These are phyloP conservation scores for Meiosimyza decipiens DNA, from an alignment of 2,888 invertebrate genomes.

Conservation along the genomic window DNA sequence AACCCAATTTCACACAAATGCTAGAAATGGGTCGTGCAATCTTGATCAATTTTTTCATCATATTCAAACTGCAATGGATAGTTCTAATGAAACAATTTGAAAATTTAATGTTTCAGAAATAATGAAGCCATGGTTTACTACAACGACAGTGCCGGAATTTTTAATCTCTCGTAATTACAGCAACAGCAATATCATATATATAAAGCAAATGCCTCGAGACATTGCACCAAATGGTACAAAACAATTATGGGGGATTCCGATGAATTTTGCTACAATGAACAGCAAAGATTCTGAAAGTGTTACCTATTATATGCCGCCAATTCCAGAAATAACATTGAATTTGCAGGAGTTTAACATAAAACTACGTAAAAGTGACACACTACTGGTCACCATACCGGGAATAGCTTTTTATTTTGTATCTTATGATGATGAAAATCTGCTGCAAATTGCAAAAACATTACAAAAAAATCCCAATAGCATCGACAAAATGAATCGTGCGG, in stretches of 20 bases:
- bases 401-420: conserved; percentile 73
- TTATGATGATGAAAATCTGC: conserved; percentile 77
- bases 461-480: conserved; percentile 74
- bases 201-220: conserved; percentile 69
- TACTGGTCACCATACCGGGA: conserved; percentile 63
- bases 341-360: conserved; percentile 20
- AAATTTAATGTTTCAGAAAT: conserved; percentile 64
- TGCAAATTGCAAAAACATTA: conserved; percentile 72
- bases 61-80: too few species aligned
- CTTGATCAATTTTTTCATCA: too few species aligned
- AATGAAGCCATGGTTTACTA: conserved; percentile 74
- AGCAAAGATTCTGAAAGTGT: conserved; percentile 52
- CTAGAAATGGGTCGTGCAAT: too few species aligned
- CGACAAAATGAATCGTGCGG: conserved; percentile 81
- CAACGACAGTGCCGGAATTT: conserved; percentile 72
- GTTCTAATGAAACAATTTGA: too few species aligned
- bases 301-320: conserved; percentile 60
- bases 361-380: conserved; percentile 58
- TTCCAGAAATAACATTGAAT: conserved; percentile 50
- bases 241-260: conserved; percentile 61
- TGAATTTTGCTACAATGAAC: conserved; percentile 59
- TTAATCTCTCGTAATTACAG: conserved; percentile 69
- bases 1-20: too few species aligned
- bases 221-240: conserved; percentile 59
- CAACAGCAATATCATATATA: conserved; percentile 27